These are phyloP conservation scores for Drosophila gunungcola DNA, from an alignment of 1,140 invertebrate species.

Conservation along the genomic window DNA sequence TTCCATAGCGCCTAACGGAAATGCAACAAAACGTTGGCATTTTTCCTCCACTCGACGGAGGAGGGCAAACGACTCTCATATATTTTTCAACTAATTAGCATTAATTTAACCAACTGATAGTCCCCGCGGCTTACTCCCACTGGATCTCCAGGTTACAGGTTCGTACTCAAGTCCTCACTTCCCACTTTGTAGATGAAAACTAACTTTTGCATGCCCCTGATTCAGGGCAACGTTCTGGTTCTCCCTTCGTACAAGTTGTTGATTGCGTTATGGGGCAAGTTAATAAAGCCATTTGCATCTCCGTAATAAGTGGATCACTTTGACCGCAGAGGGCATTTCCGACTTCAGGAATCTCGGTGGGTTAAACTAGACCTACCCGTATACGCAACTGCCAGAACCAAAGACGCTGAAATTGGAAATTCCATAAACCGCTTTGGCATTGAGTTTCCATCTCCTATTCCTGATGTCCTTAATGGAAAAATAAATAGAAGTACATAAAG, in stretches of 20 bases:
- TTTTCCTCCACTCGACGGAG: constrained; percentile 23
- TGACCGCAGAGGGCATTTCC: constrained; percentile 1
- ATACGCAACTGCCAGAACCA: neutral
- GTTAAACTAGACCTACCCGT: neutral
- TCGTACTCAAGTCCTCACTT: constrained; percentile 3
- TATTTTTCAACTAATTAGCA: constrained; percentile 84
- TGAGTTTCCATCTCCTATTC: constrained; percentile 10
- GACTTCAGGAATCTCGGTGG: constrained; percentile 5
- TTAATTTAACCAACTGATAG: constrained; percentile 83
- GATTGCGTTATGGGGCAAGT: constrained; percentile 72
- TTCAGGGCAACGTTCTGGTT: neutral
- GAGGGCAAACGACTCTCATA: constrained; percentile 56
- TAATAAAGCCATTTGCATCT: constrained; percentile 83
- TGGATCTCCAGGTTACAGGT: constrained; percentile 4
- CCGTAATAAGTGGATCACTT: constrained; percentile 65
- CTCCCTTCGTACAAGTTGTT: constrained; percentile 50
- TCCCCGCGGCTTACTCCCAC: constrained; percentile 51
- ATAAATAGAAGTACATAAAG: constrained; percentile 15
- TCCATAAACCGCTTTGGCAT: constrained; percentile 38
- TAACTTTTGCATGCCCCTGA: constrained; percentile 33
- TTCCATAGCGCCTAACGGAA: constrained; percentile 42
- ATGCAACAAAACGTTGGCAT: constrained; percentile 64
- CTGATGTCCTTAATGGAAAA: constrained; percentile 5
- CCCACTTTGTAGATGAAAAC: constrained; percentile 21
- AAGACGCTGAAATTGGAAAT: constrained; percentile 32